phyloP scores from a whole-genome alignment of 2,113 vertebrate genomes.

The Geococcyx californianus region DNA sequence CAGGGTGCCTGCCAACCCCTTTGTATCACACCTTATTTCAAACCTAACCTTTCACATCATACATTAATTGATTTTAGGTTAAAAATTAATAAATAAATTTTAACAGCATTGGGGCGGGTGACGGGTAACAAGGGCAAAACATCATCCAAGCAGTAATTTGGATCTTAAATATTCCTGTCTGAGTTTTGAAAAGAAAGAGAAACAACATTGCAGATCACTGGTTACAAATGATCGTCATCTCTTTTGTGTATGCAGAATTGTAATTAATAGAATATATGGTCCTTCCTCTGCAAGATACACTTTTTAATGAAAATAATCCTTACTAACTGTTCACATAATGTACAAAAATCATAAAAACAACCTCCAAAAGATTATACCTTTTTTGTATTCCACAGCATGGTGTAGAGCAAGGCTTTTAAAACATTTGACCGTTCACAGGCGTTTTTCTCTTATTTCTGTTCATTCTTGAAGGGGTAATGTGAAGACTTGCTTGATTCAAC shows the following conservation, averaged over 20 bases:
- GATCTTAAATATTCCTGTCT: slow-evolving; percentile 20
- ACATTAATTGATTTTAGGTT: slow-evolving; percentile 75
- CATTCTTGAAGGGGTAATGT: not conserved
- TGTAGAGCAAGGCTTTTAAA: not conserved
- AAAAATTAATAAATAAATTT: slow-evolving; percentile 72
- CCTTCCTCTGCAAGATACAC: not conserved
- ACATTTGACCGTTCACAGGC: not conserved
- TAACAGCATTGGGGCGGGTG: not conserved
- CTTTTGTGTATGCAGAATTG: not conserved
- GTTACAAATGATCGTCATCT: not conserved
- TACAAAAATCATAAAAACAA: not conserved
- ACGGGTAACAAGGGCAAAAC: slow-evolving; percentile 23
- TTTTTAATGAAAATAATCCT: not conserved
- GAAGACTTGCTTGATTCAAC: not conserved
- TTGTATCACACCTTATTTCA: slow-evolving; percentile 65
- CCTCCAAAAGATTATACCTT: not conserved
- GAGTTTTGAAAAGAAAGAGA: slow-evolving; percentile 15
- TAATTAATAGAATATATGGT: not conserved
- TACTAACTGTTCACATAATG: not conserved
- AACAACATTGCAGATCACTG: slow-evolving; percentile 3
- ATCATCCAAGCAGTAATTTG: slow-evolving; percentile 10
- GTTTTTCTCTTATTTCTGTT: not conserved
- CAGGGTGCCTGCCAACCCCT: slow-evolving; percentile 52
- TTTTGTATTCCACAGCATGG: not conserved
- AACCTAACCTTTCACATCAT: slow-evolving; percentile 72